These are phyloP conservation scores for Aphodius granarius DNA, from an alignment of 2,888 invertebrate species.

Conservation along the genomic window DNA sequence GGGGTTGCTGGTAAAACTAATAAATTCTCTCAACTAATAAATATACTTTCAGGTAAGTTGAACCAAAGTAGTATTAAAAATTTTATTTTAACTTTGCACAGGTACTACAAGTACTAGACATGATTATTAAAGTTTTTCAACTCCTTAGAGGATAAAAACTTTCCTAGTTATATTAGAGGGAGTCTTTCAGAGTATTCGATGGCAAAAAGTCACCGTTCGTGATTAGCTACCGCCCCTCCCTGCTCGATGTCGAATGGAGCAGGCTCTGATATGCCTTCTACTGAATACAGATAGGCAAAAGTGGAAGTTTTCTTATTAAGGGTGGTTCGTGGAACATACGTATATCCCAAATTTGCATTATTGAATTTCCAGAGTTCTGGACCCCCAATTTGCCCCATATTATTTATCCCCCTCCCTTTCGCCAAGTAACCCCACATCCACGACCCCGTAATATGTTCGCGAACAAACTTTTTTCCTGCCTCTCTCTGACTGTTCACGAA, in stretches of 20 bases:
- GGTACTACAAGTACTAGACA: not conserved
- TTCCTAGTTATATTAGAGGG: not conserved
- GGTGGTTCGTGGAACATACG: not conserved
- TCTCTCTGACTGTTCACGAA: not conserved
- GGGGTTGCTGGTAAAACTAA: no score
- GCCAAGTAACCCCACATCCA: not conserved
- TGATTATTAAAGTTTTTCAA: not conserved
- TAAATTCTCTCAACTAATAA: no score
- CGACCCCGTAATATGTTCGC: not conserved
- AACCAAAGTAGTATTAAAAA: no score
- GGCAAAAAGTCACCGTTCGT: not conserved
- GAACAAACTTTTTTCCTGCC: not conserved
- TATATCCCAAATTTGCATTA: not conserved
- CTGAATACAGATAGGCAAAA: not conserved
- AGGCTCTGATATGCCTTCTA: not conserved
- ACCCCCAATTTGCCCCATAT: not conserved
- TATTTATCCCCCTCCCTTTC: not conserved
- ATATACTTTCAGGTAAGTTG: no score
- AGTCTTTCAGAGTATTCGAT: not conserved
- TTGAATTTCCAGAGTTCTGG: not conserved
- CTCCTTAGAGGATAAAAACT: not conserved
- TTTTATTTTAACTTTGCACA: not conserved
- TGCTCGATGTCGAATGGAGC: not conserved
- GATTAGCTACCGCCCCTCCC: not conserved
- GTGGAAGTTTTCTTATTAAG: not conserved